These are phyloP conservation scores for Oophaga sylvatica DNA, from an alignment of 2,797 vertebrate genomes.

Conservation along the genomic window DNA sequence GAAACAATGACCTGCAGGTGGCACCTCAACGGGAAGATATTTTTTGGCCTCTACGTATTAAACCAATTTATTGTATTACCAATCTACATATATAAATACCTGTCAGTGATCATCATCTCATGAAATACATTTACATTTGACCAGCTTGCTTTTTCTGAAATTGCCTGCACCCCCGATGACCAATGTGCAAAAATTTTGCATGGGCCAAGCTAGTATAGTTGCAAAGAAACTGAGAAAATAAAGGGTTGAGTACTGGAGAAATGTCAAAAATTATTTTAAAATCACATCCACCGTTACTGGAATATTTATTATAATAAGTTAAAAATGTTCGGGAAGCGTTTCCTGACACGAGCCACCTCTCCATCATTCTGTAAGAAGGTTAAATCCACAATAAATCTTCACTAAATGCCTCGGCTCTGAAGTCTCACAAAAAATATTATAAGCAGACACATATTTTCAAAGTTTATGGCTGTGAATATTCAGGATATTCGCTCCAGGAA, in stretches of 20 bases:
- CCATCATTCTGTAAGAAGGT: slow-evolving; percentile 36
- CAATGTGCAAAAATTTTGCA: too few relatives aligned
- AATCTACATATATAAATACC: too few relatives aligned
- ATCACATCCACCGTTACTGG: background rate
- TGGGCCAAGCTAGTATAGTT: too few relatives aligned
- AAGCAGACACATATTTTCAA: slow-evolving; percentile 9
- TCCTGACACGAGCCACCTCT: slow-evolving; percentile 7
- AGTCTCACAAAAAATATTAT: slow-evolving; percentile 15
- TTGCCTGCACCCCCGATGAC: too few relatives aligned
- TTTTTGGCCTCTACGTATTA: too few relatives aligned
- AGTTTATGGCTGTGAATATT: background rate
- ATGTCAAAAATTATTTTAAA: background rate
- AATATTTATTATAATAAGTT: slow-evolving; percentile 22
- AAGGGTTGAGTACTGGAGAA: background rate
- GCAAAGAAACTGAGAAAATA: background rate
- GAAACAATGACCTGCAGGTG: too few relatives aligned
- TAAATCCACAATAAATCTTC: slow-evolving; percentile 12
- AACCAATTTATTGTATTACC: too few relatives aligned
- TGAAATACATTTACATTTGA: too few relatives aligned
- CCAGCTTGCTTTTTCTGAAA: too few relatives aligned
- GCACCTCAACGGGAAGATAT: too few relatives aligned
- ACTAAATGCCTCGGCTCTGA: background rate
- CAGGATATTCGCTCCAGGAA: background rate
- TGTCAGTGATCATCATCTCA: too few relatives aligned
- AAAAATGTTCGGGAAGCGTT: slow-evolving; percentile 1